phyloP scores from a whole-genome alignment of 1,140 invertebrate species.

The Sarcophaga bullata region DNA sequence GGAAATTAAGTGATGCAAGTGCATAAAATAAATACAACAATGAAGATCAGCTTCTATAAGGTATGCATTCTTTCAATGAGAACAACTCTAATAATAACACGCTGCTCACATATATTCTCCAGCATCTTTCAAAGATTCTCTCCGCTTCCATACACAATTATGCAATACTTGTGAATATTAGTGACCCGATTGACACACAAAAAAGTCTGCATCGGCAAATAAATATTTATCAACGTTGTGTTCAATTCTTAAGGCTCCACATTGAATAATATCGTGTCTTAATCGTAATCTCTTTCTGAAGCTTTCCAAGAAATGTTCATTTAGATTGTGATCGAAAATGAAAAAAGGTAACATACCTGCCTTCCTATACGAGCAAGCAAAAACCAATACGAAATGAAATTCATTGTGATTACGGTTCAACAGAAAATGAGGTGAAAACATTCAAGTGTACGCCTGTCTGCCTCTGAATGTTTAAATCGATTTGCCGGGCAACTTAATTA shows the following conservation, averaged over 20 bases:
- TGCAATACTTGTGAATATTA: too few relatives aligned
- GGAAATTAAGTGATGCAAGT: slow-evolving; percentile 25
- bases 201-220: too few relatives aligned
- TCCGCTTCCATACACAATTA: too few relatives aligned
- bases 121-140: too few relatives aligned
- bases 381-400: not conserved
- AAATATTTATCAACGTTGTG: too few relatives aligned
- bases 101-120: too few relatives aligned
- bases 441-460: slow-evolving; percentile 38
- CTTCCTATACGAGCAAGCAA: not conserved
- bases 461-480: slow-evolving; percentile 37
- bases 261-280: too few relatives aligned
- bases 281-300: too few relatives aligned
- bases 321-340: too few relatives aligned
- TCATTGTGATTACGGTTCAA: slow-evolving; percentile 15
- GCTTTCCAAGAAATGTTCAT: too few relatives aligned
- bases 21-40: not conserved
- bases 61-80: not conserved
- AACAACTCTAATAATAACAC: not conserved
- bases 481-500: slow-evolving; percentile 39
- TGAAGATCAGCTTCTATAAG: not conserved
- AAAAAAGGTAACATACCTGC: not conserved
- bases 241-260: too few relatives aligned
- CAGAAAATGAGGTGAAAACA: slow-evolving; percentile 39
- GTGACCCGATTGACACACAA: too few relatives aligned